A percentile compares a stretch with the other conserved stretches of the same genome.
These are phyloP conservation scores for Xenus cinereus DNA, from an alignment of 2,113 vertebrate species.

Conservation along the genomic window DNA sequence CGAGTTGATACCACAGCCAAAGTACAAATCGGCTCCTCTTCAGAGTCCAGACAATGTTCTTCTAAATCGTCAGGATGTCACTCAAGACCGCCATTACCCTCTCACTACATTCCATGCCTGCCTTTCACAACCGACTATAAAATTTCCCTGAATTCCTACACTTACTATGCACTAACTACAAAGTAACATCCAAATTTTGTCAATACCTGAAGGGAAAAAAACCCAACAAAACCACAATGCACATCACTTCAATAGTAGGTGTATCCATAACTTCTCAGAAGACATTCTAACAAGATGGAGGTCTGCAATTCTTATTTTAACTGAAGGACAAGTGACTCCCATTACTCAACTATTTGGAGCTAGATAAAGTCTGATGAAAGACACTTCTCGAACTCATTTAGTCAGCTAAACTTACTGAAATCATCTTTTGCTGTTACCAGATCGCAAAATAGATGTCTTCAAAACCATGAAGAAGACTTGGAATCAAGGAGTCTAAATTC, in stretches of 20 bases:
- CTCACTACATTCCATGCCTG: not conserved
- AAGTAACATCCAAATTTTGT: not conserved
- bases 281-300: not conserved
- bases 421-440: not conserved
- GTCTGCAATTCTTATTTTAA: not conserved
- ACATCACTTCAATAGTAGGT: not conserved
- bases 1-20: not conserved
- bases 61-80: not conserved
- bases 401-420: not conserved
- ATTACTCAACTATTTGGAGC: not conserved
- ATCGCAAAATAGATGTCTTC: not conserved
- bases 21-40: not conserved
- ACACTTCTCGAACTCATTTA: not conserved
- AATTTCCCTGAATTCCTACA: not conserved
- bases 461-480: not conserved
- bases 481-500: not conserved
- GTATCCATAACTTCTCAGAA: not conserved
- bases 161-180: not conserved
- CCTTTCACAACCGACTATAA: not conserved
- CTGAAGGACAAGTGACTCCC: not conserved
- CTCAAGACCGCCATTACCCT: not conserved
- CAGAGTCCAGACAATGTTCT: not conserved
- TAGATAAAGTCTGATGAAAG: not conserved
- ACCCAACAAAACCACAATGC: rapidly evolving
- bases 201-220: not conserved